A percentile compares a stretch with the other conserved stretches of the same genome.
Conservation (phyloP, 2,888 invertebrate species). For the Brachylomia viminalis region DNA sequence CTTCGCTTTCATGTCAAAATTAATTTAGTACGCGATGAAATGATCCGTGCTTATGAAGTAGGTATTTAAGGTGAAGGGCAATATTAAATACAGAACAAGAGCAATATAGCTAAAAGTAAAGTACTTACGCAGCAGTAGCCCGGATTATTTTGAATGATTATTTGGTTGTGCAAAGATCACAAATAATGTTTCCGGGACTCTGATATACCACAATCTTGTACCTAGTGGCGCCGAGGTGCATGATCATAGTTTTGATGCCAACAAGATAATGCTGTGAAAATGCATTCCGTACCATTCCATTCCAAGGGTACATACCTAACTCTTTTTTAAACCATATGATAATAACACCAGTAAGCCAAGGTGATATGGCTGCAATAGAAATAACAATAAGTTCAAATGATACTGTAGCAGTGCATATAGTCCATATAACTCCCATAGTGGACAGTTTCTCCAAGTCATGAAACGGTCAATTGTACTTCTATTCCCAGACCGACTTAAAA, state of each 20-base stretch:
- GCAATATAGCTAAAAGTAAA: not conserved
- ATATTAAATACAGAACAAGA: constrained; percentile 18
- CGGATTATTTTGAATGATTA: not conserved
- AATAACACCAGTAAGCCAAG: constrained; percentile 6
- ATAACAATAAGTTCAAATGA: constrained; percentile 32
- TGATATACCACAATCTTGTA: not conserved
- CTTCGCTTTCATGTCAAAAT: constrained; percentile 56
- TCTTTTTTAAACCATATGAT: not conserved
- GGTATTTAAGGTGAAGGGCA: constrained; percentile 46
- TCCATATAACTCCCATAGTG: constrained; percentile 3
- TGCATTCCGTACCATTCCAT: not conserved
- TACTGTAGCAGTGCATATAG: constrained; percentile 1
- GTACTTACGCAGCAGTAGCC: too few species aligned
- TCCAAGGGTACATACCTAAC: not conserved
- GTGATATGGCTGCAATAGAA: constrained; percentile 14
- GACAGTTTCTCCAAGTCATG: constrained; percentile 22
- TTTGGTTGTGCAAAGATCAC: not conserved
- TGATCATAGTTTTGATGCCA: not conserved
- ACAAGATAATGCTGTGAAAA: not conserved
- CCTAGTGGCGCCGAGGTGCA: not conserved
- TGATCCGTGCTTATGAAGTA: constrained; percentile 36
- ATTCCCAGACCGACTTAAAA: constrained; percentile 22
- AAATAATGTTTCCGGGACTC: not conserved
- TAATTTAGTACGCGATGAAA: constrained; percentile 42
- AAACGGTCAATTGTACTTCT: constrained; percentile 26